These are phyloP conservation scores for Anarhynchus alexandrinus DNA, from an alignment of 2,113 vertebrate genomes.

Conservation along the genomic window DNA sequence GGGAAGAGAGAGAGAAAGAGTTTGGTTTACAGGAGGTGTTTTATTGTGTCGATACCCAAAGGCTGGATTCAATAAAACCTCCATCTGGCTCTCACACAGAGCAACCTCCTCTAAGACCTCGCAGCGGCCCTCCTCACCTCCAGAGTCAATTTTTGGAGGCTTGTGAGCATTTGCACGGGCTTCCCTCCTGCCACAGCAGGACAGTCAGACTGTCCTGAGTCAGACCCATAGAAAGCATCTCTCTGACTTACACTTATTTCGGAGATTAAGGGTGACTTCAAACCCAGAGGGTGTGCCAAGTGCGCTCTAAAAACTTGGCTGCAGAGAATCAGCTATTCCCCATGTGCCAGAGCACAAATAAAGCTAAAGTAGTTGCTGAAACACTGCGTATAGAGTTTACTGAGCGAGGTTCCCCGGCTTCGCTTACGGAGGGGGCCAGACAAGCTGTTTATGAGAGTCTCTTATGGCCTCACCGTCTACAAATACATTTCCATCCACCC, in stretches of 20 bases:
- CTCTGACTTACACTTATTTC: not conserved
- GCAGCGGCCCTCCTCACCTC: not conserved
- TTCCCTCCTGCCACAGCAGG: not conserved
- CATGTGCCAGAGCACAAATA: not conserved
- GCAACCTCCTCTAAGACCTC: not conserved
- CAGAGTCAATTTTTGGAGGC: not conserved
- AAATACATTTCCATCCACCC: not conserved
- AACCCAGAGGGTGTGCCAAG: not conserved
- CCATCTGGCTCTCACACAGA: conserved; percentile 30
- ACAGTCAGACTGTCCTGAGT: not conserved
- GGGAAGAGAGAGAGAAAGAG: not conserved
- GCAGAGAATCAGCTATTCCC: not conserved
- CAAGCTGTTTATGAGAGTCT: not conserved
- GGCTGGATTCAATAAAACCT: conserved; percentile 55
- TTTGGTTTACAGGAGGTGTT: conserved; percentile 48
- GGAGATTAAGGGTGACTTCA: not conserved
- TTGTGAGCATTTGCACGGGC: not conserved
- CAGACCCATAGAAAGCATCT: not conserved
- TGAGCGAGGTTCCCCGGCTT: accelerated
- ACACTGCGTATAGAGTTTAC: accelerated
- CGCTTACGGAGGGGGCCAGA: not conserved
- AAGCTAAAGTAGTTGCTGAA: not conserved
- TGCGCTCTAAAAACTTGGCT: not conserved
- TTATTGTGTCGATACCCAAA: conserved; percentile 47
- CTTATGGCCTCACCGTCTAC: not conserved